Evolutionary conservation across 2,888 invertebrate species (phyloP).

Genomic region (Dromius quadrimaculatus): DNA sequence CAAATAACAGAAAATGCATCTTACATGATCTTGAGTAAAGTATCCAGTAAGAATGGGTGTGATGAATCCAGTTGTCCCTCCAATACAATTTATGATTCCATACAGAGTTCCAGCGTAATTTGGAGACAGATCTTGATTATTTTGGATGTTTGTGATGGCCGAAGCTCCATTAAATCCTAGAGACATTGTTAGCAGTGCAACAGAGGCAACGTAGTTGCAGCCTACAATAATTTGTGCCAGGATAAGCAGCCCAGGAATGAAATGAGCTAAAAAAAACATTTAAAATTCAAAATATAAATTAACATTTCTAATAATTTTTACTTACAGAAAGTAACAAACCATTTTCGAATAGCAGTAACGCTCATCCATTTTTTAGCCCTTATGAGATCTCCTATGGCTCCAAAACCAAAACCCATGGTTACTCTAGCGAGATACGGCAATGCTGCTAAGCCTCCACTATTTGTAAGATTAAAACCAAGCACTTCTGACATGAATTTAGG

Average conservation of each 20-base stretch:
- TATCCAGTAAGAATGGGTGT: constrained; percentile 78
- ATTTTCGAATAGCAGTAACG: constrained; percentile 73
- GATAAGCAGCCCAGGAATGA: constrained; percentile 67
- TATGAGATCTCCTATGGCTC: constrained; percentile 76
- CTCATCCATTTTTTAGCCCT: constrained; percentile 66
- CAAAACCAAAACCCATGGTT: constrained; percentile 78
- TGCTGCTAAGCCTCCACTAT: constrained; percentile 78
- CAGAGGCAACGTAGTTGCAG: constrained; percentile 73
- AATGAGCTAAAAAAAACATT: constrained; percentile 62
- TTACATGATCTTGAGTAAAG: constrained; percentile 70
- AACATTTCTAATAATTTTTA: no score
- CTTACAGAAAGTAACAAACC: constrained; percentile 76
- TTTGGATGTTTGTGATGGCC: constrained; percentile 64
- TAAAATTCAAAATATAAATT: no score
- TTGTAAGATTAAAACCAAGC: constrained; percentile 77
- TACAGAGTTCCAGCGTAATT: constrained; percentile 80
- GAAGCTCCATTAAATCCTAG: constrained; percentile 71
- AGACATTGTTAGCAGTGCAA: constrained; percentile 76
- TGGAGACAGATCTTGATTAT: constrained; percentile 78
- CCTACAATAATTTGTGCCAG: constrained; percentile 72
- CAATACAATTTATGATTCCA: constrained; percentile 81
- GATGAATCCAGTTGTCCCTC: constrained; percentile 78
- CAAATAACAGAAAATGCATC: constrained; percentile 55
- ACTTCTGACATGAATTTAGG: constrained; percentile 81
- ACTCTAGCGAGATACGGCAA: constrained; percentile 79